phyloP scores from a whole-genome alignment of 1,140 invertebrate genomes.

The Trichomalopsis sarcophagae region DNA sequence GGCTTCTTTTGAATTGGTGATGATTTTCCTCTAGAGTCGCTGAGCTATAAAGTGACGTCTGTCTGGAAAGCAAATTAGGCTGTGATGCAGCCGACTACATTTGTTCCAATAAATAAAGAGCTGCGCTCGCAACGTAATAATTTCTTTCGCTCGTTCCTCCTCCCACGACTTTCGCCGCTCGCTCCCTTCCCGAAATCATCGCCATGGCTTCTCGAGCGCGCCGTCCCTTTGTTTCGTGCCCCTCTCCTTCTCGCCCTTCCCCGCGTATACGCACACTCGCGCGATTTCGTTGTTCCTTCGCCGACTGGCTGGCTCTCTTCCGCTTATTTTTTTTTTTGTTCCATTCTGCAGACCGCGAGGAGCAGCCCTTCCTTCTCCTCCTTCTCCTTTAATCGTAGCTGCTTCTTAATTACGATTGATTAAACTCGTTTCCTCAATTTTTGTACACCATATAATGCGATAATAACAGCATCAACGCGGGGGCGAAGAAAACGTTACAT shows the following conservation, averaged over 20 bases:
- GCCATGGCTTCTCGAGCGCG: slow-evolving; percentile 52
- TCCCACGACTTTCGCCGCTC: neutral
- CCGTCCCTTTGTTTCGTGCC: neutral
- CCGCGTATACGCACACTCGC: no score
- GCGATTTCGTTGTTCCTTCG: neutral
- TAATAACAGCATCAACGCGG: no score
- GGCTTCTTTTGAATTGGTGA: neutral
- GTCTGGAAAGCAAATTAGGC: neutral
- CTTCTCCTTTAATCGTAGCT: no score
- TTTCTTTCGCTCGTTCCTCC: neutral
- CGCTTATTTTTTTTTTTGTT: neutral
- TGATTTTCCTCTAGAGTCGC: neutral
- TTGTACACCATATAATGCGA: no score
- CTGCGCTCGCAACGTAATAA: neutral
- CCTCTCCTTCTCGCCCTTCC: neutral
- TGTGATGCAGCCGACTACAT: neutral
- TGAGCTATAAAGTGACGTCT: neutral
- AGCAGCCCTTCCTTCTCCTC: no score
- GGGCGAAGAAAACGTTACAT: no score
- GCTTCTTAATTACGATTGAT: no score
- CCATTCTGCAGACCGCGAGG: no score
- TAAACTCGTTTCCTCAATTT: no score
- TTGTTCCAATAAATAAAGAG: neutral
- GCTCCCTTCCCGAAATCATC: slow-evolving; percentile 40
- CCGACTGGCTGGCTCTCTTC: neutral